These are phyloP conservation scores for Anticlea derivata DNA, from an alignment of 2,888 invertebrate species.

Conservation along the genomic window DNA sequence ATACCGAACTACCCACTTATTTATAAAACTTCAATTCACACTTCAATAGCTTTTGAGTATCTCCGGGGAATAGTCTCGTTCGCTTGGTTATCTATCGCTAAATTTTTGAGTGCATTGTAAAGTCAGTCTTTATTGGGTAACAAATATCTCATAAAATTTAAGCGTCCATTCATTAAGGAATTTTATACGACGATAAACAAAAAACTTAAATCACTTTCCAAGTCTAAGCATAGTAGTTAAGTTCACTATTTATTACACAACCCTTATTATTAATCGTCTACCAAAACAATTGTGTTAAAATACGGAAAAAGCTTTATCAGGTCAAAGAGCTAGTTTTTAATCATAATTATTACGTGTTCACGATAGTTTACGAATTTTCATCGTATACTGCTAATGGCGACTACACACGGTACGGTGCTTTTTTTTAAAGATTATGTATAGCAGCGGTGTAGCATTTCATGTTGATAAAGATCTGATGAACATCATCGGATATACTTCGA, in stretches of 20 bases:
- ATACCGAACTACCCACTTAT: background rate
- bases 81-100: conserved; percentile 9
- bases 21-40: conserved; percentile 11
- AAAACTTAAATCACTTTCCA: conserved; percentile 6
- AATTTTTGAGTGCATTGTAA: conserved; percentile 9
- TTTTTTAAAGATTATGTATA: too few species aligned
- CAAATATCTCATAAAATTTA: background rate
- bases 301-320: conserved; percentile 22
- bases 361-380: conserved; percentile 15
- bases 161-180: conserved; percentile 1
- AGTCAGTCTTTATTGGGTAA: conserved; percentile 3
- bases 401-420: conserved; percentile 14
- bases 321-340: conserved; percentile 23
- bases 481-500: too few species aligned
- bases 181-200: background rate
- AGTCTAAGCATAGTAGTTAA: conserved; percentile 15
- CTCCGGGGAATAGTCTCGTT: conserved; percentile 2
- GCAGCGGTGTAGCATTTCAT: too few species aligned
- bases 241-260: conserved; percentile 13
- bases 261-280: conserved; percentile 12
- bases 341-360: conserved; percentile 22
- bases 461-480: too few species aligned
- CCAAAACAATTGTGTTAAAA: conserved; percentile 21
- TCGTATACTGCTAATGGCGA: conserved; percentile 17
- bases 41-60: background rate